A percentile compares a stretch with the other conserved stretches of the same genome.
These are phyloP conservation scores for Clamator glandarius DNA, from an alignment of 2,797 vertebrate species.

Conservation along the genomic window DNA sequence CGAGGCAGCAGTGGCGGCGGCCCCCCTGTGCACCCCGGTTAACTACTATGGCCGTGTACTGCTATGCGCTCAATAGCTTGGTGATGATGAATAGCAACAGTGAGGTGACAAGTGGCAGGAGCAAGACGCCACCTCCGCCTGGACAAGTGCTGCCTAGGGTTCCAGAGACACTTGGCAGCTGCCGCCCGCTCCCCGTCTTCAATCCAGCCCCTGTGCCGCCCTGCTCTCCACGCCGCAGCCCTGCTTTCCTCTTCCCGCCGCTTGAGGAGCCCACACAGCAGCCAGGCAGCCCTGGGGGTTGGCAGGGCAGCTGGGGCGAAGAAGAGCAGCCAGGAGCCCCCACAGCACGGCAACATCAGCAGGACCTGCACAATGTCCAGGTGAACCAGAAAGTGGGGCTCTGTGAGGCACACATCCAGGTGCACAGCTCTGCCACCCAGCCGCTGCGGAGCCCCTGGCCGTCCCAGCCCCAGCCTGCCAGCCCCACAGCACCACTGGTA, in stretches of 20 bases:
- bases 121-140: constrained; percentile 74
- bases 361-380: constrained; percentile 92
- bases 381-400: constrained; percentile 90
- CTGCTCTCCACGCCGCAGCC: constrained; percentile 15
- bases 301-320: constrained; percentile 53
- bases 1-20: constrained; percentile 35
- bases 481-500: fast-evolving
- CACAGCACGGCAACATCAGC: constrained; percentile 58
- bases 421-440: constrained; percentile 72
- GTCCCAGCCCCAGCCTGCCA: constrained; percentile 11
- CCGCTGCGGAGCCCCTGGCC: constrained; percentile 84
- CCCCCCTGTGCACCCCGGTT: constrained; percentile 64
- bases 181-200: constrained; percentile 73
- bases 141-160: constrained; percentile 75
- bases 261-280: neutral
- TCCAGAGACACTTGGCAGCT: constrained; percentile 12
- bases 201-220: constrained; percentile 77
- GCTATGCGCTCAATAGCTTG: constrained; percentile 86
- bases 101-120: constrained; percentile 75
- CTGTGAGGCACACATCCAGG: constrained; percentile 95
- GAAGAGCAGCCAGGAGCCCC: neutral
- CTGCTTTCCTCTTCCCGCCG: constrained; percentile 75
- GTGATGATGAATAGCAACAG: constrained; percentile 86
- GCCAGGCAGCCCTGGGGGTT: neutral
- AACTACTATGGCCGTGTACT: constrained; percentile 87